These are phyloP conservation scores for Holotrichia oblita DNA, from an alignment of 1,140 invertebrate genomes.

Conservation along the genomic window DNA sequence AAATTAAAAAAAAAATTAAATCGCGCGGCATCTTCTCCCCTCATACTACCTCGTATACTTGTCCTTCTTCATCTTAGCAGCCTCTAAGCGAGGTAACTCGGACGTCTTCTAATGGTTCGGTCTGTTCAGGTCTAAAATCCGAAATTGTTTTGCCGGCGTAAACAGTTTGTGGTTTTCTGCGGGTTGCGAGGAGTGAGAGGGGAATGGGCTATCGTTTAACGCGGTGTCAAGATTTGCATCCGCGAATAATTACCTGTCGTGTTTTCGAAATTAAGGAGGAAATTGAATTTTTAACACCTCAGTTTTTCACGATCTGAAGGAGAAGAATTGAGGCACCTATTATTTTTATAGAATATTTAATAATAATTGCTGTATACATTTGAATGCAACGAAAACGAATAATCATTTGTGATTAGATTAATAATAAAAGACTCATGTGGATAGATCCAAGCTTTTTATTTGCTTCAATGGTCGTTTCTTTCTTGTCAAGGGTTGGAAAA, in stretches of 20 bases:
- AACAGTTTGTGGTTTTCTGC: neutral
- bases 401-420: no score
- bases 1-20: constrained; percentile 8
- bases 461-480: no score
- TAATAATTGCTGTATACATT: no score
- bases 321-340: no score
- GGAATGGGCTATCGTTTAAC: neutral
- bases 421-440: no score
- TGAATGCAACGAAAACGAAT: no score
- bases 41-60: neutral
- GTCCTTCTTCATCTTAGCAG: neutral
- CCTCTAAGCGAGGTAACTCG: no score
- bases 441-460: no score
- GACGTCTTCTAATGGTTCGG: neutral
- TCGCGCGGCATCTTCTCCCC: neutral
- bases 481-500: no score
- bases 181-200: no score
- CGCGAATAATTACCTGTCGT: constrained; percentile 23
- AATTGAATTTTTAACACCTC: constrained; percentile 18
- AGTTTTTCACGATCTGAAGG: neutral
- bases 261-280: constrained; percentile 19
- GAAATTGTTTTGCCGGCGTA: neutral
- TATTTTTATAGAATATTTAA: no score
- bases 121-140: neutral
- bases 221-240: neutral